These are phyloP conservation scores for Zaprionus tsacasi DNA, from an alignment of 1,140 invertebrate genomes.

Conservation along the genomic window DNA sequence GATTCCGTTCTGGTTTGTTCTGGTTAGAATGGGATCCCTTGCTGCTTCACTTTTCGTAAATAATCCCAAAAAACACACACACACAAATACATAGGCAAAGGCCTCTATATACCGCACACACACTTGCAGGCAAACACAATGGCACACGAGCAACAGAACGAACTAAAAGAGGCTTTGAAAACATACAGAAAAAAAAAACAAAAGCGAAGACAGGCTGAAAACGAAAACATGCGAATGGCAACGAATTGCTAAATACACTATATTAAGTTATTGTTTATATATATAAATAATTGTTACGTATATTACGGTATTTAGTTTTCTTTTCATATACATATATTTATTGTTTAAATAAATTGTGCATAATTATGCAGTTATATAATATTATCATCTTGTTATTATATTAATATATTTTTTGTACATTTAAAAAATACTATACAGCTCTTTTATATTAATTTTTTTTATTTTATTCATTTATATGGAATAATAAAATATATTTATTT, in stretches of 20 bases:
- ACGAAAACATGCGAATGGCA: background rate
- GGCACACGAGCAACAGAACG: conserved; percentile 45
- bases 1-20: conserved; percentile 13
- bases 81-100: conserved; percentile 3
- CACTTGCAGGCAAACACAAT: conserved; percentile 32
- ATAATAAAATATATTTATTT: background rate
- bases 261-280: background rate
- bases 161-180: conserved; percentile 62
- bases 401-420: too few species aligned
- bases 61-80: conserved; percentile 34
- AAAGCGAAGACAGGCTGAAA: conserved; percentile 31
- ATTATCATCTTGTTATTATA: too few species aligned
- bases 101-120: conserved; percentile 1
- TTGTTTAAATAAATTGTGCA: too few species aligned
- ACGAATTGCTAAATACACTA: conserved; percentile 18
- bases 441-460: too few species aligned
- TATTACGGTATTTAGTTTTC: too few species aligned
- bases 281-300: too few species aligned
- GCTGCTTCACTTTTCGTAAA: conserved; percentile 19
- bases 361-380: too few species aligned
- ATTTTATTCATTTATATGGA: too few species aligned
- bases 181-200: conserved; percentile 6
- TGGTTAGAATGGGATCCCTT: conserved; percentile 15
- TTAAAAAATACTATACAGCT: too few species aligned
- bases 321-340: too few species aligned